Evolutionary conservation across 2,113 vertebrate species (phyloP).

Genomic region (Mesitornis unicolor): DNA sequence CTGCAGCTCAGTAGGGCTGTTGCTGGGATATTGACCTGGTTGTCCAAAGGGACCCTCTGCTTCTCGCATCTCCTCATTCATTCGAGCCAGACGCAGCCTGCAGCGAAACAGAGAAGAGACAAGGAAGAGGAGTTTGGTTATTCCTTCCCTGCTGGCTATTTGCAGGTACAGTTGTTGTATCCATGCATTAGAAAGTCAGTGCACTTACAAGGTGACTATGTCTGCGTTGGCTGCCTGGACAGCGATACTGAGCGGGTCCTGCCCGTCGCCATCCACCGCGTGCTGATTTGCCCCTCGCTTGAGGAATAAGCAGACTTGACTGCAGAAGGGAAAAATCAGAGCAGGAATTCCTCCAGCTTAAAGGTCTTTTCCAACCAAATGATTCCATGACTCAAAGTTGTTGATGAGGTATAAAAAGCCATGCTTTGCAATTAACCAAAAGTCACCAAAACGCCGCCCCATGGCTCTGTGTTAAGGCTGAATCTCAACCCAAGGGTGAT

Average conservation of each 20-base stretch:
- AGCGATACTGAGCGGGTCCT: constrained; percentile 91
- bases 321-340: constrained; percentile 51
- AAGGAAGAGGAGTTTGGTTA: background rate
- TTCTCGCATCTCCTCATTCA: constrained; percentile 98
- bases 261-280: constrained; percentile 85
- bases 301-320: constrained; percentile 95
- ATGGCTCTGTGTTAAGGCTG: rapidly evolving
- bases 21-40: constrained; percentile 87
- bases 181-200: background rate
- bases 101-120: background rate
- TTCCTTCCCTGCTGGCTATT: rapidly evolving
- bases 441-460: background rate
- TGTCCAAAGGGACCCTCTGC: constrained; percentile 90
- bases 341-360: background rate
- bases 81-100: constrained; percentile 92
- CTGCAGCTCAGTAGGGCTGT: constrained; percentile 96
- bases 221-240: constrained; percentile 95
- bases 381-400: too few relatives aligned
- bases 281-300: constrained; percentile 93
- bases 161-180: rapidly evolving
- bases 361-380: too few relatives aligned
- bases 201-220: constrained; percentile 92
- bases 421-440: background rate
- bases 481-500: background rate
- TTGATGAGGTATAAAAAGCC: background rate